phyloP scores from a whole-genome alignment of 2,113 vertebrate genomes.

The Bos indicus region DNA sequence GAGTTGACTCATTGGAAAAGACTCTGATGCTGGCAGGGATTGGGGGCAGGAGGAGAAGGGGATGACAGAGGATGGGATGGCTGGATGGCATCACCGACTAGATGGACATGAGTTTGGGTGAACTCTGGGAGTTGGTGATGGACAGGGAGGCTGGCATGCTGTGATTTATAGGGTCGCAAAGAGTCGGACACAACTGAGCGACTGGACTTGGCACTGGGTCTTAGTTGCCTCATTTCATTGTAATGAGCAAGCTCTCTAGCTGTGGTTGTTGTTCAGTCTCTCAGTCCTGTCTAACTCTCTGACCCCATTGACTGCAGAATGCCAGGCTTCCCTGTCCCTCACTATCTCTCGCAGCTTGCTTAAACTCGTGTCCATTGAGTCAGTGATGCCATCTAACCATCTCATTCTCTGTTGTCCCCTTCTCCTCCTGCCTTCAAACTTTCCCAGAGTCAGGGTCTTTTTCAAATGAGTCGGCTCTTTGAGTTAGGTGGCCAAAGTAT shows the following conservation, averaged over 20 bases:
- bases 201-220: neutral
- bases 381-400: neutral
- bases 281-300: neutral
- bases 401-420: neutral
- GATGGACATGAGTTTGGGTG: no score
- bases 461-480: neutral
- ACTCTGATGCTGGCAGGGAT: no score
- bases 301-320: neutral
- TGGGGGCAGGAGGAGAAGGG: no score
- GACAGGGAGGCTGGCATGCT: no score
- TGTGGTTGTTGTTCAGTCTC: neutral
- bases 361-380: neutral
- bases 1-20: no score
- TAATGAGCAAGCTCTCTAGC: neutral
- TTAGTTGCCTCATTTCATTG: neutral
- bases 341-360: neutral
- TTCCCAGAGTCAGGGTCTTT: neutral
- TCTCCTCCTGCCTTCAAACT: neutral
- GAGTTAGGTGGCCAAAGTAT: neutral
- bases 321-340: neutral
- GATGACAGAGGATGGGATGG: no score
- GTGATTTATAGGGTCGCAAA: fast-evolving
- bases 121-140: no score
- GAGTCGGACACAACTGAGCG: fast-evolving
- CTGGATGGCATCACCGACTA: no score